Evolutionary conservation across 2,888 invertebrate species (phyloP).

Genomic region (Lochmaea crataegi): DNA sequence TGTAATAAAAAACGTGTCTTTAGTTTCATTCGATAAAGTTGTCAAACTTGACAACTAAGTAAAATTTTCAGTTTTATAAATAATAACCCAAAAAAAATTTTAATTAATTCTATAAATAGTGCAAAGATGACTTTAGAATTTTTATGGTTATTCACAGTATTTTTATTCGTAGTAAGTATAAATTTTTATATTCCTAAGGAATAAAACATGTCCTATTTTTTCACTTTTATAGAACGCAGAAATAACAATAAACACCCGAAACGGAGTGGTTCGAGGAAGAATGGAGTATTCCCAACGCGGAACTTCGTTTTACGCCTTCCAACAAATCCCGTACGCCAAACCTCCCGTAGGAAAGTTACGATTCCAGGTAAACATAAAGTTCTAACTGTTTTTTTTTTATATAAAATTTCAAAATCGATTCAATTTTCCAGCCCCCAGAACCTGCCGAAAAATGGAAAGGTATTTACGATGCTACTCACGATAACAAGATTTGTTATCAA

Average conservation of each 20-base stretch:
- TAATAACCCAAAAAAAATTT: too few species aligned
- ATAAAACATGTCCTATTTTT: too few species aligned
- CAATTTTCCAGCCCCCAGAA: conserved; percentile 42
- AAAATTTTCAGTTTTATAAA: too few species aligned
- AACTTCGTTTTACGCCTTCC: conserved; percentile 45
- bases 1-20: too few species aligned
- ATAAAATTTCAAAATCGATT: not conserved
- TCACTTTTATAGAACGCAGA: conserved; percentile 20
- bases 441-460: conserved; percentile 48
- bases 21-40: too few species aligned
- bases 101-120: too few species aligned
- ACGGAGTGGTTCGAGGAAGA: conserved; percentile 33
- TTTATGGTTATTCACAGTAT: too few species aligned
- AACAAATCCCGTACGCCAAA: conserved; percentile 49
- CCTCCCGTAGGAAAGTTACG: conserved; percentile 48
- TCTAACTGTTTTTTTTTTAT: too few species aligned
- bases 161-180: too few species aligned
- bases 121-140: too few species aligned
- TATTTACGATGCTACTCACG: conserved; percentile 44
- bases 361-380: conserved; percentile 43
- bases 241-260: conserved; percentile 23
- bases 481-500: conserved; percentile 44
- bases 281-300: conserved; percentile 29
- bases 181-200: too few species aligned
- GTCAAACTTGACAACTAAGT: too few species aligned